Evolutionary conservation across 2,797 vertebrate species (phyloP), one percentile per base, ranked within the genome.

Genomic region (Siniperca obscura): DNA sequence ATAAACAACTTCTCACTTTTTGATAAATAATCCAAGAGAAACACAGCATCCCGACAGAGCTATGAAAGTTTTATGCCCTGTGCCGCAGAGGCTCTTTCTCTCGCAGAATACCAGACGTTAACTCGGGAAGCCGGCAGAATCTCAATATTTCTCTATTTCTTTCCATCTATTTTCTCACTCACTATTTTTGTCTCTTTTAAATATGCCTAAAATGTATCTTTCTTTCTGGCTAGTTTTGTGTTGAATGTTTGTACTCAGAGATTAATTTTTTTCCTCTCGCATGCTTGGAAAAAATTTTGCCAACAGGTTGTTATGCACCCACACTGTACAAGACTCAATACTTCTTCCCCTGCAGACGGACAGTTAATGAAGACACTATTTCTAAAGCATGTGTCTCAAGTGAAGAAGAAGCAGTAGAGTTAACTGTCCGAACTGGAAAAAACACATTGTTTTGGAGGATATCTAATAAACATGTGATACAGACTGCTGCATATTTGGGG

Each of bases 1-100:
- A 94, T 95, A 95, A 95, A 95, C 93, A 94, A 92, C 91, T 90
- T 87, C 85, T 87, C 78, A 81, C 85, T 82, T 90, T 92, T 92
- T 95, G 89, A 95, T 95, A 92, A 95, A 95, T 95, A 95, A 95
- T 95, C 93, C 91, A 95, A 80, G 75, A 93, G 91, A 92, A 94
- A 93, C 90, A 90, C 88, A 91, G 91, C 91, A 92, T 92, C 92
- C 86, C 75, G 73, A 93, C 92, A 90, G 90, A 90, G 92, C 91
- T 67, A 95, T 95, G 84, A 94, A 95, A 93, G 74, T 94, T 95
- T 95, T 89, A 96, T 96, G 90, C 67, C 64, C 64, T 90, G 78
- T 80, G 88, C 92, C n/a, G 74, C 83, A 70, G 88, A 92, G 86
- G 80, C 85, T 82, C 84, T 80, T 78, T 86, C 83, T 87, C 83